These are phyloP conservation scores for Sarcophaga carnaria DNA, from an alignment of 2,888 invertebrate genomes.

Conservation along the genomic window DNA sequence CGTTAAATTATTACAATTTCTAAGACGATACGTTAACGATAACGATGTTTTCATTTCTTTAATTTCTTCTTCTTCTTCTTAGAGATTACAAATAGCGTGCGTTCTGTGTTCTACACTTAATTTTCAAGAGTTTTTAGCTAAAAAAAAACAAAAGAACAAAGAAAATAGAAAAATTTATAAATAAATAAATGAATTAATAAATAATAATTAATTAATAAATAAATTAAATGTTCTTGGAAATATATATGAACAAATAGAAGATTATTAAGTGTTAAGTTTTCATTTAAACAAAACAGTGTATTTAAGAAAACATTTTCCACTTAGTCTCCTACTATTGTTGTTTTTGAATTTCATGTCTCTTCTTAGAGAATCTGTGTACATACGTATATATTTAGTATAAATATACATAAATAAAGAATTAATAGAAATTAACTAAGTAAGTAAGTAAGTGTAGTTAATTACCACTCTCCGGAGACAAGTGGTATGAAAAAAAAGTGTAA, in stretches of 20 bases:
- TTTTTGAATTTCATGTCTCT: background rate
- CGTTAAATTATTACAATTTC: too few species aligned
- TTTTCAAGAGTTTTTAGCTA: slow-evolving; percentile 32
- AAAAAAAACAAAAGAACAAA: slow-evolving; percentile 8
- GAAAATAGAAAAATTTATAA: background rate
- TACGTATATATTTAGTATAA: background rate
- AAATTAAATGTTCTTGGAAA: background rate
- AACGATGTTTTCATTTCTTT: background rate
- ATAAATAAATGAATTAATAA: slow-evolving; percentile 52
- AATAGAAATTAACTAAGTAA: background rate
- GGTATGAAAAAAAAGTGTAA: background rate
- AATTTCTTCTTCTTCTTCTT: background rate
- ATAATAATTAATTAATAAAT: slow-evolving; percentile 42
- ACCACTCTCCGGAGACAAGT: background rate
- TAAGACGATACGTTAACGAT: too few species aligned
- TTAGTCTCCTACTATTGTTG: background rate
- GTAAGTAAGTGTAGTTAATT: background rate
- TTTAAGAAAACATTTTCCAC: too few species aligned
- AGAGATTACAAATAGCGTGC: slow-evolving; percentile 71
- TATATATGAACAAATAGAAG: too few species aligned
- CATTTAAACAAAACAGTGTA: background rate
- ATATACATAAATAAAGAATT: background rate
- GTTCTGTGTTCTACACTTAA: slow-evolving; percentile 28
- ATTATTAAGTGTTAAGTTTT: background rate
- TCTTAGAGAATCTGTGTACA: background rate